Conservation (phyloP, 2,888 invertebrate genomes). For the Stegophylla sp. region DNA sequence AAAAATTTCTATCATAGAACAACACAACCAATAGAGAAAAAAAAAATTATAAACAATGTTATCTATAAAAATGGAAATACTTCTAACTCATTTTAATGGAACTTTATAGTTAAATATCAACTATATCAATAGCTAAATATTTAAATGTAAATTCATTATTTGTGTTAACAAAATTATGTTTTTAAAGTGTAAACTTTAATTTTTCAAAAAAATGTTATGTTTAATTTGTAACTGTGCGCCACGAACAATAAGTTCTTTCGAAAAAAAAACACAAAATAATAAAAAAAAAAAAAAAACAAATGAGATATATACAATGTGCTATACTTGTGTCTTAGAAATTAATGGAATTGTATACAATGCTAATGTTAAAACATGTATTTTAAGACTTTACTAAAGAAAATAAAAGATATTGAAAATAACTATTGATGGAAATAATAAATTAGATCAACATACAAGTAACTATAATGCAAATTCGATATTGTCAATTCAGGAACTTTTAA, state of each 20-base stretch:
- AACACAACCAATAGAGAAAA: slow-evolving; percentile 26
- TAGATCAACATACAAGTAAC: background rate
- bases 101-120: background rate
- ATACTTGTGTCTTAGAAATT: background rate
- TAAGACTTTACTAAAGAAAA: background rate
- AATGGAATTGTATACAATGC: background rate
- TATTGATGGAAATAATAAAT: slow-evolving; percentile 1
- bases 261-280: background rate
- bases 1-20: slow-evolving; percentile 17
- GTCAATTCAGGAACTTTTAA: slow-evolving; percentile 49
- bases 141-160: background rate
- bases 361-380: background rate
- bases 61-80: background rate
- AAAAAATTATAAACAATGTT: background rate
- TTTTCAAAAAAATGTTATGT: background rate
- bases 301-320: background rate
- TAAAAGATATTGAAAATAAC: background rate
- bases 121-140: background rate
- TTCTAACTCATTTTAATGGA: background rate
- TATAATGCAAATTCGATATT: slow-evolving; percentile 21
- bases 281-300: too few relatives aligned
- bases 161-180: background rate
- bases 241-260: background rate
- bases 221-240: background rate
- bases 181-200: background rate